Evolutionary conservation across 30 jellyfish, hydroid and myxozoan species (phyloP), one percentile per base, ranked within the genome.

Genomic region (Hydractinia symbiolongicarpus): DNA sequence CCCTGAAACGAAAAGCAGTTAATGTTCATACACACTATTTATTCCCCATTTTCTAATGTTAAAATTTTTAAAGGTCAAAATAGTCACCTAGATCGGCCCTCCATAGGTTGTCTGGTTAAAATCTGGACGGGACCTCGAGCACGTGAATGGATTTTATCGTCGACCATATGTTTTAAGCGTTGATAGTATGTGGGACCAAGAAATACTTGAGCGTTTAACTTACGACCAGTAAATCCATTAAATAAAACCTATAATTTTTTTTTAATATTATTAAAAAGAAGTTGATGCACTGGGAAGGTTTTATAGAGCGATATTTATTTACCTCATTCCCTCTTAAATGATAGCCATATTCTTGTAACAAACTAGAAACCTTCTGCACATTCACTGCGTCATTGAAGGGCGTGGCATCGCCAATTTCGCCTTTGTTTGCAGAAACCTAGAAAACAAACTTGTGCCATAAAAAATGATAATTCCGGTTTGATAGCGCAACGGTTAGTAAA

Each of bases 351-450:
- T 95, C 98, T 53, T 87, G 89, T 19, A 95, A 88, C 10, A 89
- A 89, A 54, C 93, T 85, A 21, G 98, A 89, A 61, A 95, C 88
- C 67, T 82, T 90, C 82, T 95, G 97, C 72, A 95, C 99, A 71
- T 95, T 88, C 50, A 95, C 99, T 7, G 98, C 95, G 74, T 95
- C 99, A 71, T 95, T 95, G 75, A 95, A 95, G 5, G 99, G 99
- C 5, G 99, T 95, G 11, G 99, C 99, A 78, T 95, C 99, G 58
- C 99, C 99, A 55, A 95, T 95, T 82, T 95, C 99, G 17, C 99
- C 99, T 68, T 95, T 95, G 86, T 83, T 87, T 16, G 99, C 99
- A 5, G 99, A 95, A 50, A 95, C 99, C 98, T 92, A 52, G 44
- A 58, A 72, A 52, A 53, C 19, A 72, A 72, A 3, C 1, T 17